Percentiles rank a stretch among this genome's conserved stretches.
These are phyloP conservation scores for Calameuta idolon DNA, from an alignment of 2,888 invertebrate species.

Conservation along the genomic window DNA sequence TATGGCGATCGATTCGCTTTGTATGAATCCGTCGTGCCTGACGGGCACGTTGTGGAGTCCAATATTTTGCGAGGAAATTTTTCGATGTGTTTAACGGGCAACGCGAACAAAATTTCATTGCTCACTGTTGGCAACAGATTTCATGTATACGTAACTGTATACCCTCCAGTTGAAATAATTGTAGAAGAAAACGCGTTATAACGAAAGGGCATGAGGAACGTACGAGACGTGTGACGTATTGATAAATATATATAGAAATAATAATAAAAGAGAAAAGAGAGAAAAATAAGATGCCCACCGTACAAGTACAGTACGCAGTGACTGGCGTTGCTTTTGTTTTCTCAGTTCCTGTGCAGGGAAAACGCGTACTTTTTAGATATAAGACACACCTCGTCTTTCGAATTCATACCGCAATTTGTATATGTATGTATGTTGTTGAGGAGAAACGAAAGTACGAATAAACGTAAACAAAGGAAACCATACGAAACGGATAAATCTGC, in stretches of 20 bases:
- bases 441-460: neutral
- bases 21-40: neutral
- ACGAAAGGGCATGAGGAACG: neutral
- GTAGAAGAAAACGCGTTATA: neutral
- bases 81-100: too few species aligned
- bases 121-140: neutral
- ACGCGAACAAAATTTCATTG: neutral
- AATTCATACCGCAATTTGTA: slow-evolving; percentile 7
- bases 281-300: neutral
- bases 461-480: neutral
- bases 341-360: neutral
- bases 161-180: neutral
- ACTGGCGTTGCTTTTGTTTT: neutral
- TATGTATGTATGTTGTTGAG: neutral
- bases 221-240: neutral
- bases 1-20: neutral
- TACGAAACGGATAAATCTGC: neutral
- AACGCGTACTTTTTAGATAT: neutral
- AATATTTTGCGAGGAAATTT: neutral
- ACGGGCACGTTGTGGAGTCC: neutral
- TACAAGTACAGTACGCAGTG: neutral
- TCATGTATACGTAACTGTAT: neutral
- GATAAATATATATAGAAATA: neutral
- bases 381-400: slow-evolving; percentile 4
- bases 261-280: too few species aligned